A percentile compares a stretch with the other conserved stretches of the same genome.
Conservation (phyloP, 2,113 vertebrate genomes). For the Hyla sarda region DNA sequence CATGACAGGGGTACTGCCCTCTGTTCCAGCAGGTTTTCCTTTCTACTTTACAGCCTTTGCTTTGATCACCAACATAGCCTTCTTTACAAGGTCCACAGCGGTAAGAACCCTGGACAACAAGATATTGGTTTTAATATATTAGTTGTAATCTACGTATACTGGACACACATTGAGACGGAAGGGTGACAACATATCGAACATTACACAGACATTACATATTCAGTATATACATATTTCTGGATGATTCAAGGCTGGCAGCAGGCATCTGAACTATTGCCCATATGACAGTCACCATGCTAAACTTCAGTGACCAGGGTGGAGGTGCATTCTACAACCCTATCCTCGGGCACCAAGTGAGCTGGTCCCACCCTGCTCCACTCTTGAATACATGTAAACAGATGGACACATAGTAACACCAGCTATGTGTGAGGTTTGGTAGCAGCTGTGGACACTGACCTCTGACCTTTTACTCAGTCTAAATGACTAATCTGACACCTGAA, state of each 20-base stretch:
- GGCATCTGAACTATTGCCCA: not conserved
- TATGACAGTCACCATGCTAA: not conserved
- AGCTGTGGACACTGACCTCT: not conserved
- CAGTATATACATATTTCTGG: not conserved
- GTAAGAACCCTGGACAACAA: conserved; percentile 84
- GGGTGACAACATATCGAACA: no score
- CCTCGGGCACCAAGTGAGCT: not conserved
- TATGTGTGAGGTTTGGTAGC: not conserved
- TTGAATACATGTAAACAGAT: not conserved
- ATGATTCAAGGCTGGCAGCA: not conserved
- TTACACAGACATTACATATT: not conserved
- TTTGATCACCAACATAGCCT: conserved; percentile 88
- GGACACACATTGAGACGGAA: not conserved
- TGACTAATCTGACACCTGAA: not conserved
- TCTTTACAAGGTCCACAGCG: conserved; percentile 86
- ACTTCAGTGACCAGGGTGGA: not conserved
- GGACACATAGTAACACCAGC: not conserved
- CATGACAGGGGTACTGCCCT: conserved; percentile 85
- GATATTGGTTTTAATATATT: not conserved
- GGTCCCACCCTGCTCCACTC: not conserved
- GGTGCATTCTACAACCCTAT: not conserved
- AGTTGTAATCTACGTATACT: not conserved
- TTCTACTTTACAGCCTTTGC: conserved; percentile 79
- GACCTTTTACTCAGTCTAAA: not conserved
- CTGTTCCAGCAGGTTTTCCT: conserved; percentile 79